phyloP scores from a whole-genome alignment of 2,797 vertebrate genomes.

The Champsocephalus esox region DNA sequence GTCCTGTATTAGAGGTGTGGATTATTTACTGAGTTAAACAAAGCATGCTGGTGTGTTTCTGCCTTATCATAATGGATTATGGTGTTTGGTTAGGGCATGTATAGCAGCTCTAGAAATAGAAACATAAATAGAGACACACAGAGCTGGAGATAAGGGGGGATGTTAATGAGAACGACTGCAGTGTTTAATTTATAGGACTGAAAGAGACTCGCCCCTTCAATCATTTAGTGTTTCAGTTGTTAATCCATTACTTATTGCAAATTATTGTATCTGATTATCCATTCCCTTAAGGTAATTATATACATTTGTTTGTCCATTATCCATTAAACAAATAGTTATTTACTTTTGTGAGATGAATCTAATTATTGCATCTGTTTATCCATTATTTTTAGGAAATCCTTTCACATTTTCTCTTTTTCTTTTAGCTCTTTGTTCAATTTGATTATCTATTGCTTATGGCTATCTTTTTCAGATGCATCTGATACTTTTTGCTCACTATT shows the following conservation, averaged over 20 bases:
- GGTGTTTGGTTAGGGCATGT: constrained; percentile 32
- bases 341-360: background rate
- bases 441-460: background rate
- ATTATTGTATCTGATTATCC: background rate
- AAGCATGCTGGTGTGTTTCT: constrained; percentile 17
- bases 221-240: no score
- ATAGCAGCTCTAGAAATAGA: background rate
- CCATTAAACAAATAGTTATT: background rate
- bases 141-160: constrained; percentile 25
- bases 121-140: constrained; percentile 35
- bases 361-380: background rate
- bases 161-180: constrained; percentile 18
- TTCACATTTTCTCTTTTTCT: background rate
- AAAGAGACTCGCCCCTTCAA: no score
- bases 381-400: background rate
- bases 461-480: no score
- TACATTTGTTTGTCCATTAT: background rate
- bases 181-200: no score
- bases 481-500: no score
- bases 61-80: constrained; percentile 33
- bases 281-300: background rate
- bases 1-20: constrained; percentile 8
- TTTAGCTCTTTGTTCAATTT: background rate
- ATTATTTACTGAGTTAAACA: constrained; percentile 32
- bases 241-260: no score